Percentiles rank a stretch among this genome's conserved stretches.
Evolutionary conservation across 1,140 invertebrate species (phyloP).

Genomic region (Aphelinus certus): DNA sequence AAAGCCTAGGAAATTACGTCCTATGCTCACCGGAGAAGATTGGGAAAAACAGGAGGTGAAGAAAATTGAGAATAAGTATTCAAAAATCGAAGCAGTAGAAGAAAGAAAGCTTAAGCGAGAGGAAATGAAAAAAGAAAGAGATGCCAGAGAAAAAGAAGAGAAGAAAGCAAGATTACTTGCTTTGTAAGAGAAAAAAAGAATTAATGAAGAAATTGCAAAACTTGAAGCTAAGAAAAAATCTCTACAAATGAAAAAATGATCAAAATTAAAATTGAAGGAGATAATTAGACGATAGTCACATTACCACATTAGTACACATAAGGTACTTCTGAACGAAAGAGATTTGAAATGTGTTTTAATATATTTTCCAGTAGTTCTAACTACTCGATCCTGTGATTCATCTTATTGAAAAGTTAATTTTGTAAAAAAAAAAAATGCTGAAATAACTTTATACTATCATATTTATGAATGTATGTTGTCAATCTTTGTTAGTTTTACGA

Average conservation of each 20-base stretch:
- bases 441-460: background rate
- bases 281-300: background rate
- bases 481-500: too few relatives aligned
- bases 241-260: too few relatives aligned
- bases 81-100: conserved; percentile 30
- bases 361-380: too few relatives aligned
- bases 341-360: background rate
- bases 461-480: too few relatives aligned
- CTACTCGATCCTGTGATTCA: too few relatives aligned
- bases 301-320: too few relatives aligned
- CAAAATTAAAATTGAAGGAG: conserved; percentile 11
- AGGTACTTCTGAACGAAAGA: background rate
- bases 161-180: conserved; percentile 24
- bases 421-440: background rate
- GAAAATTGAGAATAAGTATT: conserved; percentile 36
- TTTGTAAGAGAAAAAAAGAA: background rate
- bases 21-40: too few relatives aligned
- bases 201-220: too few relatives aligned
- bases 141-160: conserved; percentile 15
- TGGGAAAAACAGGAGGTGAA: conserved; percentile 19
- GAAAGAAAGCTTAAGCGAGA: conserved; percentile 1
- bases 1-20: too few relatives aligned
- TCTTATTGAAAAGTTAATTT: background rate
- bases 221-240: too few relatives aligned
- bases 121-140: conserved; percentile 25